Percentiles rank a stretch among this genome's conserved stretches.
These are phyloP conservation scores for Macrobrachium nipponense DNA, from an alignment of 1,140 invertebrate species.

Conservation along the genomic window DNA sequence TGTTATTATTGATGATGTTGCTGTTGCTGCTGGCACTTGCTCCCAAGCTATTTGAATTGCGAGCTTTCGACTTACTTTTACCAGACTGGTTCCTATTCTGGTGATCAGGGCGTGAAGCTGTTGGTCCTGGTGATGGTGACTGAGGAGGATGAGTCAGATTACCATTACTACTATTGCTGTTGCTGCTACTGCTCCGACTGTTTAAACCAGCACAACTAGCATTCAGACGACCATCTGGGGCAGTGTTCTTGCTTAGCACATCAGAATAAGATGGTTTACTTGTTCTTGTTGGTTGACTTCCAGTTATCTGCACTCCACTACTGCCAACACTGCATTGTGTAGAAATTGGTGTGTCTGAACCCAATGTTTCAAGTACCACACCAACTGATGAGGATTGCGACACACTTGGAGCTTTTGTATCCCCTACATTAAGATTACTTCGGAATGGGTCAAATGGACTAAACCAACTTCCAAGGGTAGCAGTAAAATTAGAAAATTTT, in stretches of 20 bases:
- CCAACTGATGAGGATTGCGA: slow-evolving; percentile 22
- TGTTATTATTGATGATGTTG: slow-evolving; percentile 16
- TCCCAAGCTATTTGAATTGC: neutral
- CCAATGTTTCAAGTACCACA: neutral
- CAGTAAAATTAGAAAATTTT: slow-evolving; percentile 55
- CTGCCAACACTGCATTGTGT: slow-evolving; percentile 16
- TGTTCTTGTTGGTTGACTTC: slow-evolving; percentile 25
- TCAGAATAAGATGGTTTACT: slow-evolving; percentile 59
- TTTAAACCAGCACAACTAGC: slow-evolving; percentile 19
- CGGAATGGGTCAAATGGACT: slow-evolving; percentile 49
- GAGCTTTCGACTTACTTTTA: slow-evolving; percentile 21
- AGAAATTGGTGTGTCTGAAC: neutral
- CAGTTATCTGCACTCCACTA: slow-evolving; percentile 12
- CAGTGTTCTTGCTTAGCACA: slow-evolving; percentile 53
- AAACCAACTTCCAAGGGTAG: slow-evolving; percentile 52
- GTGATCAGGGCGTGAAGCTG: slow-evolving; percentile 41
- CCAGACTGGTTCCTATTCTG: slow-evolving; percentile 25
- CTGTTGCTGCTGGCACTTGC: slow-evolving; percentile 17
- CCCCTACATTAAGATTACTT: slow-evolving; percentile 35
- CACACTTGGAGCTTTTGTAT: slow-evolving; percentile 13
- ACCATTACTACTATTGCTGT: slow-evolving; percentile 26
- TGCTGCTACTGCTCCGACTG: slow-evolving; percentile 35
- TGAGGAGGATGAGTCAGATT: slow-evolving; percentile 16
- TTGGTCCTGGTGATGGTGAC: slow-evolving; percentile 38
- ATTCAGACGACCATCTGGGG: slow-evolving; percentile 32